Evolutionary conservation across 2,888 invertebrate species (phyloP), one percentile per base, ranked within the genome.

Genomic region (Amphimallon solstitiale): DNA sequence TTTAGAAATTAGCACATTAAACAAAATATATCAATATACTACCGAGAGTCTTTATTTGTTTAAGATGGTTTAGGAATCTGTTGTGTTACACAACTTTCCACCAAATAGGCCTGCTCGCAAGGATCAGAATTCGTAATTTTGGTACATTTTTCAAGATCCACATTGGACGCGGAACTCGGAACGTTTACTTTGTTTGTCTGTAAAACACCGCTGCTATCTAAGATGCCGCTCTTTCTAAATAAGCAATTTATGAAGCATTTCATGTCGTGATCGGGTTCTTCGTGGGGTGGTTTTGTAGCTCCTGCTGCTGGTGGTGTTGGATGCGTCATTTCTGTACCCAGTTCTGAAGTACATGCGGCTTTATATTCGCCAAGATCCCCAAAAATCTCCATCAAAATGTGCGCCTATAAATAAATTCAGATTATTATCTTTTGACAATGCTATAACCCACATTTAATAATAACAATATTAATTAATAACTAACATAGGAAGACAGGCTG

Each of bases 161-260:
- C 23, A 29, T 37, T 19, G 3, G 12, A 4, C 0, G 15, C 21
- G 7, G 21, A 34, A 4, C 37, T 2, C 1, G 45, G 48, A 3
- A 64, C 9, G 1, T 43, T 12, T 6, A 64, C 15, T 35, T 56
- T 64, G 35, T 17, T 40, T 0, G 35, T 46, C 46, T 64, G 64
- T 14, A 64, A 35, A 2, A 17, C 56, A 1, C 64, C 64, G 4
- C 19, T 46, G 1, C 23, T 9, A 10, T 54, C 45, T 1, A 64
- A 1, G 9, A 56, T n/a, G 2, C 37, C 45, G 4, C 17, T 19
- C 19, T 48, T 64, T 14, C 14, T 54, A 17, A 37, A 3, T 6
- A 54, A 1, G 9, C 64, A 64, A 9, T 43, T 34, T 12, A 56
- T 12, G n/a, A 64, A 46, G 12, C 64, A 64, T 54, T 64, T 64